Conservation (phyloP, 1,140 invertebrate species). For the Drosophila asahinai region DNA sequence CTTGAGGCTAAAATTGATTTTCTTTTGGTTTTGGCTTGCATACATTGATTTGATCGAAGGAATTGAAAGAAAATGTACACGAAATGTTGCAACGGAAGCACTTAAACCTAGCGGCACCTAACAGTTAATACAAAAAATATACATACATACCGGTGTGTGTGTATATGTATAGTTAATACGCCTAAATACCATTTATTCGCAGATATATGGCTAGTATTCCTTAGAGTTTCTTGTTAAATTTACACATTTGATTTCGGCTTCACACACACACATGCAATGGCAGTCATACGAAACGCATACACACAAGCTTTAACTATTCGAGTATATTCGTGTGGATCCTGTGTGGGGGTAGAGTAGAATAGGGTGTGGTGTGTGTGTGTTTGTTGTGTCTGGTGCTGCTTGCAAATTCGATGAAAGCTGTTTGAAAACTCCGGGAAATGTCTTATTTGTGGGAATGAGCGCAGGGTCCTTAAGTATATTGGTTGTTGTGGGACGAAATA, state of each 20-base stretch:
- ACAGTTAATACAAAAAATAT: slow-evolving; percentile 75
- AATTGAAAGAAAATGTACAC: slow-evolving; percentile 63
- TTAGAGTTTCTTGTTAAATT: slow-evolving; percentile 38
- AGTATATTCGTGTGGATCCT: slow-evolving; percentile 12
- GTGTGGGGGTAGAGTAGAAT: slow-evolving; percentile 6
- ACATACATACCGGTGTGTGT: slow-evolving; percentile 42
- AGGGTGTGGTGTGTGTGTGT: slow-evolving; percentile 12
- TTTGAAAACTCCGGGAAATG: slow-evolving; percentile 7
- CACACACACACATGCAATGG: slow-evolving; percentile 49
- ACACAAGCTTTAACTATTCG: slow-evolving; percentile 45
- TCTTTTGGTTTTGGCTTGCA: slow-evolving; percentile 5
- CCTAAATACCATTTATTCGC: slow-evolving; percentile 25
- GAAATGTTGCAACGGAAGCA: slow-evolving; percentile 67
- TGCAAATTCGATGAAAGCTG: slow-evolving; percentile 24
- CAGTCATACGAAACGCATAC: slow-evolving; percentile 41
- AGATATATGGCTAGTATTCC: slow-evolving; percentile 20
- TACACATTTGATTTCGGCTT: slow-evolving; percentile 65
- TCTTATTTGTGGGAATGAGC: neutral
- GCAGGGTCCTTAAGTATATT: slow-evolving; percentile 19
- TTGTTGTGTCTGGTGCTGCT: slow-evolving; percentile 35
- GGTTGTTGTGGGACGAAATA: slow-evolving; percentile 50
- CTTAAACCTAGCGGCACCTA: slow-evolving; percentile 75
- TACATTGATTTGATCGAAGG: slow-evolving; percentile 36
- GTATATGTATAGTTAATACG: slow-evolving; percentile 31
- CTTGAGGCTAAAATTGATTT: slow-evolving; percentile 67